Conservation (phyloP, 37 sponge, comb jelly and placozoan species). For the Haliclona indistincta region DNA sequence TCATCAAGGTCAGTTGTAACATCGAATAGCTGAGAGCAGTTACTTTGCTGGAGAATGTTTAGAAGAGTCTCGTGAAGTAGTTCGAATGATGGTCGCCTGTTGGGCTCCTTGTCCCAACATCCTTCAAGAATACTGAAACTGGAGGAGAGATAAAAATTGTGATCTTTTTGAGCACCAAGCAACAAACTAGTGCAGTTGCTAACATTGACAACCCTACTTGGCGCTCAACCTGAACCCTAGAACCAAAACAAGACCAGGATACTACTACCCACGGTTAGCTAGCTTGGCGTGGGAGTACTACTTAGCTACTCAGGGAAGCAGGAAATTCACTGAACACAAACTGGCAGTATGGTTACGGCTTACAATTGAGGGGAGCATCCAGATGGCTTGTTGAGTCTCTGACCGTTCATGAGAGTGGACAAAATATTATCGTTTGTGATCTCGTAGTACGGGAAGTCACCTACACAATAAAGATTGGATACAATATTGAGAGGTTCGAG, state of each 20-base stretch:
- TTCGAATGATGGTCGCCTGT: constrained; percentile 2
- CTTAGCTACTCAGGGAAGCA: too few relatives aligned
- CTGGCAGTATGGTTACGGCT: too few relatives aligned
- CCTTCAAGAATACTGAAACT: neutral
- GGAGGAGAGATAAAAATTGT: too few relatives aligned
- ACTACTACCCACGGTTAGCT: too few relatives aligned
- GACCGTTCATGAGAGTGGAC: neutral
- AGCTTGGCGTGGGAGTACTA: too few relatives aligned
- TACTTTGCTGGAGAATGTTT: neutral
- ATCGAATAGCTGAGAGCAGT: neutral
- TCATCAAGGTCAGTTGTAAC: too few relatives aligned
- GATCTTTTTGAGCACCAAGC: too few relatives aligned
- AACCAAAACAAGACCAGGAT: too few relatives aligned
- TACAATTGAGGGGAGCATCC: neutral
- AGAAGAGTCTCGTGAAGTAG: constrained; percentile 1
- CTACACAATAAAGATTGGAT: neutral
- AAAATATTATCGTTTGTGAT: neutral
- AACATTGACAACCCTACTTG: too few relatives aligned
- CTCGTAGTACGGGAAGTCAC: neutral
- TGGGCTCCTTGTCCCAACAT: neutral
- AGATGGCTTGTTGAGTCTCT: neutral
- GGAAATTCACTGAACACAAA: too few relatives aligned
- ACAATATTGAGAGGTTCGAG: neutral
- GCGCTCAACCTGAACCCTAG: too few relatives aligned
- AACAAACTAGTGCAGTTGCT: too few relatives aligned